Evolutionary conservation across 1,140 invertebrate species (phyloP).

Genomic region (Brachionus rubens): DNA sequence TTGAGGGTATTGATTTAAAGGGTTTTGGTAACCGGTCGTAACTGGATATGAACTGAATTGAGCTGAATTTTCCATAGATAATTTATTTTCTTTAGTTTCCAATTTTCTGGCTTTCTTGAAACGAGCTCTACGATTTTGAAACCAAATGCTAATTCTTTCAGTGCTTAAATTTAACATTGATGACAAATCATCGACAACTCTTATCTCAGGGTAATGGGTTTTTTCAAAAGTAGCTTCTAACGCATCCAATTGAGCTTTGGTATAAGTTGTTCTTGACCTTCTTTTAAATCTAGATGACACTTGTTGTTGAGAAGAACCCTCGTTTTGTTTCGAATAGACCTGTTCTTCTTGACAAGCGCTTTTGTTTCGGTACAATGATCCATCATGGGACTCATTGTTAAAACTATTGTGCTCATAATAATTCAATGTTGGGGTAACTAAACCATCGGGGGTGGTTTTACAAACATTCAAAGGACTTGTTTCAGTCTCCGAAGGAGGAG

Average conservation of each 20-base stretch:
- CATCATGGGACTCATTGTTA: constrained; percentile 31
- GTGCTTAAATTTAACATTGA: constrained; percentile 37
- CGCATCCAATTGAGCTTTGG: constrained; percentile 33
- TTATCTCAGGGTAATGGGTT: constrained; percentile 40
- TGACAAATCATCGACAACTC: constrained; percentile 41
- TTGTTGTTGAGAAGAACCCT: not conserved
- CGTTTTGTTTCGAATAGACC: not conserved
- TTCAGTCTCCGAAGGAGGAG: constrained; percentile 20
- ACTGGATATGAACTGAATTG: not conserved
- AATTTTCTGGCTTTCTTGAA: constrained; percentile 42
- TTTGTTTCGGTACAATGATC: not conserved
- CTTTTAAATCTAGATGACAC: not conserved
- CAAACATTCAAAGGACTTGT: not conserved
- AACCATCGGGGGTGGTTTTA: not conserved
- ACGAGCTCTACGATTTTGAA: constrained; percentile 45
- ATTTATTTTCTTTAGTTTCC: constrained; percentile 23
- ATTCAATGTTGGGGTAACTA: not conserved
- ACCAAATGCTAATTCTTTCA: constrained; percentile 34
- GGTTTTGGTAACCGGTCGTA: not conserved
- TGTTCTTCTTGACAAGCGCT: too few species aligned
- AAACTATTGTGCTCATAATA: constrained; percentile 33
- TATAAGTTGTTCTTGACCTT: constrained; percentile 40
- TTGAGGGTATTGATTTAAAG: not conserved
- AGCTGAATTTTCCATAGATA: not conserved
- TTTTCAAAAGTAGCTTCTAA: constrained; percentile 43